Base-by-base conservation (phyloP, 37 sponge, comb jelly and placozoan species). In the Axinella damicornis region DNA sequence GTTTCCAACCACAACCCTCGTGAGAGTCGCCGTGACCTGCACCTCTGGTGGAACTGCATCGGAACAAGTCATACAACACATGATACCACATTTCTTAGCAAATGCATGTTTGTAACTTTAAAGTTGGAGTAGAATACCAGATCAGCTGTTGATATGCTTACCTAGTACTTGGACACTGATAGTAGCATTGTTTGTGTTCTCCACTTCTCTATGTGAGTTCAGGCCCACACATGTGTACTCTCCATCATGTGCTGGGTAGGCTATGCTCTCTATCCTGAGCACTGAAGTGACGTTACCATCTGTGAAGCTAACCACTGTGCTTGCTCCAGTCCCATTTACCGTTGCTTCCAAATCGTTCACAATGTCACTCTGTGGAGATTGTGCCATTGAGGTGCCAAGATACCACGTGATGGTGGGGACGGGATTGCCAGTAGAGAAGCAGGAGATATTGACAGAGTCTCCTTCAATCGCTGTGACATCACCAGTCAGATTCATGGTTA, bases 361-460 rank as follows among this genome's bases (percentile, higher is more conserved):
- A 46, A 4, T 46, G 9, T 9, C 46, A 46, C 46, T 46, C 46
- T 46, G 4, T 46, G 46, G 46, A 46, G 9, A 46, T 46, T 4
- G 46, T 46, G 46, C 46, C 9, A 46, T 12, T 46, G 46, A 46
- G 46, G 4, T 9, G 4, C 46, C 46, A 46, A 46, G 46, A 9
- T 46, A 77, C 90, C 89, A 90, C 22, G 57, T 40, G 31, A 90
- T 67, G 46, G 61, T 65, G 19, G 85, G 85, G 22, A 74, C 67
- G 28, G 90, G 90, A 35, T 74, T 46, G 57, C 90, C 85, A 53
- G 58, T 39, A 31, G 80, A 85, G 27, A 71, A 56, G 46, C 90
- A 90, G 18, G 37, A 52, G 20, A 90, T 53, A n/a, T n/a, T 37
- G 46, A 57, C 69, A 18, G 39, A n/a, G 14, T 60, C 27, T n/a